phyloP scores from a whole-genome alignment of 2,113 vertebrate species.

The Pituophis catenifer region DNA sequence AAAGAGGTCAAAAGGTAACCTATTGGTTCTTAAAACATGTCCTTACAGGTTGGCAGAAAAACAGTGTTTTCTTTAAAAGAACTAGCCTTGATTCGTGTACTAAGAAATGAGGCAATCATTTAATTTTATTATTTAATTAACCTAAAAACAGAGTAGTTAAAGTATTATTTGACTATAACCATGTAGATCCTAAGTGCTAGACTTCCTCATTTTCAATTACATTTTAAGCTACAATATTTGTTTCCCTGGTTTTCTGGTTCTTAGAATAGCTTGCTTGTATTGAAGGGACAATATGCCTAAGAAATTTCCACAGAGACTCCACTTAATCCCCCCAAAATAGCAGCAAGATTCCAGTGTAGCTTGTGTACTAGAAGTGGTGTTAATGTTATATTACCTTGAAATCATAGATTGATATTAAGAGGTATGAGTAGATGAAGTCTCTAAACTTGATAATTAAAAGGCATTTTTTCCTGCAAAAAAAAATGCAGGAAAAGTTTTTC shows the following conservation, averaged over 20 bases:
- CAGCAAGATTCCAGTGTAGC: neutral
- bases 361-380: neutral
- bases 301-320: neutral
- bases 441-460: conserved; percentile 2
- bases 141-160: conserved; percentile 17
- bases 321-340: neutral
- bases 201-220: conserved; percentile 7
- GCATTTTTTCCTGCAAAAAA: neutral
- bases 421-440: neutral
- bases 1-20: conserved; percentile 10
- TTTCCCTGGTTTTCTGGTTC: neutral
- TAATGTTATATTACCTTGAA: neutral
- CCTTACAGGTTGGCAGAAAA: neutral
- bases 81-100: neutral
- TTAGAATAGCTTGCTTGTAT: neutral
- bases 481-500: neutral
- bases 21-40: conserved; percentile 11
- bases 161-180: conserved; percentile 19
- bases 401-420: neutral
- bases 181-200: conserved; percentile 8
- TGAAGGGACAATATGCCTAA: neutral
- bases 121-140: conserved; percentile 40
- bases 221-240: neutral
- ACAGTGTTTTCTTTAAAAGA: neutral
- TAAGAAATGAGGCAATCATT: conserved; percentile 19